These are phyloP conservation scores for Lophotis ruficrista DNA, from an alignment of 2,113 vertebrate genomes.

Conservation along the genomic window DNA sequence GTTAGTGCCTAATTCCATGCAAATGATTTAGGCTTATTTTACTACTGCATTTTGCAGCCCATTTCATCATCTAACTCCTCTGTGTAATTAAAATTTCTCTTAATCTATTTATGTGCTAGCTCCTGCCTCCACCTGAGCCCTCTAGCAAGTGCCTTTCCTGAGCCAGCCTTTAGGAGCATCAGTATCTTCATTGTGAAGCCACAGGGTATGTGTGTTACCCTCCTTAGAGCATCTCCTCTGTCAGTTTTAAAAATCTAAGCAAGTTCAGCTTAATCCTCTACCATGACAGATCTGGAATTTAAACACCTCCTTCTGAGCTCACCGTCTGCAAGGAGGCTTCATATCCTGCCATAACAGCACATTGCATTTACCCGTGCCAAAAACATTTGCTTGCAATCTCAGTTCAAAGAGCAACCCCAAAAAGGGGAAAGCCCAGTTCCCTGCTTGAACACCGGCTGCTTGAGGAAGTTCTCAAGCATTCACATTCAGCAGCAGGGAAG, in stretches of 20 bases:
- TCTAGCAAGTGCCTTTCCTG: not conserved
- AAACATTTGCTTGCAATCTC: not conserved
- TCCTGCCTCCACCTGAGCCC: not conserved
- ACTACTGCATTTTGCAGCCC: not conserved
- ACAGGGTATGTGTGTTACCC: not conserved
- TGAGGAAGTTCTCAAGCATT: not conserved
- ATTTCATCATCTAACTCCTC: not conserved
- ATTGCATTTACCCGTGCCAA: not conserved
- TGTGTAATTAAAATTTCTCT: not conserved
- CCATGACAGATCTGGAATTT: not conserved
- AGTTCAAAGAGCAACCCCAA: not conserved
- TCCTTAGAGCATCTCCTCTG: not conserved
- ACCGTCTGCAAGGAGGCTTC: not conserved
- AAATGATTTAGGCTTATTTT: not conserved
- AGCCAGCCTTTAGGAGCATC: not conserved
- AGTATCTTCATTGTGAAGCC: not conserved
- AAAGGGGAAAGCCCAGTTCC: not conserved
- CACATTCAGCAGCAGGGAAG: not conserved
- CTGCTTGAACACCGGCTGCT: not conserved
- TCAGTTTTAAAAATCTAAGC: not conserved
- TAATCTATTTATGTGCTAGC: not conserved
- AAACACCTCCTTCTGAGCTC: not conserved
- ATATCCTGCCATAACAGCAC: not conserved
- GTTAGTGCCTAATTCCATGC: not conserved
- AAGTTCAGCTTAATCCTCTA: not conserved